phyloP scores from a whole-genome alignment of 2,797 vertebrate genomes.

The Gastrophryne carolinensis region DNA sequence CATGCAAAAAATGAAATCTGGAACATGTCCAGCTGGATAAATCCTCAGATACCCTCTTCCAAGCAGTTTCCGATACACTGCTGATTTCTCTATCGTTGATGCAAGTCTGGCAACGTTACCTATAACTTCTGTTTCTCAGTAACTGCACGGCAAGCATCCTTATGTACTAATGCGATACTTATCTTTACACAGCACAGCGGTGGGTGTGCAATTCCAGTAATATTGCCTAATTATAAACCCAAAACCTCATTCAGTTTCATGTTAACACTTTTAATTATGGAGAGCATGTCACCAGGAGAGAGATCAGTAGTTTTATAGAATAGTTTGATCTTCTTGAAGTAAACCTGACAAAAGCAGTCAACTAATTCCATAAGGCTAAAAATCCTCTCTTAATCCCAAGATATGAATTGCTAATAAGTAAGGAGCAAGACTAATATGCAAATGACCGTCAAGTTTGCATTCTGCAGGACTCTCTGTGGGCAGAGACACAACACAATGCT shows the following conservation, averaged over 20 bases:
- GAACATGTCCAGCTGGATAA: slow-evolving; percentile 29
- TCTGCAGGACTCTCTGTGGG: no score
- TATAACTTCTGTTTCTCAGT: slow-evolving; percentile 36
- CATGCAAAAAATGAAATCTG: slow-evolving; percentile 16
- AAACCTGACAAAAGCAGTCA: no score
- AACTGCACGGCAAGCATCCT: background rate
- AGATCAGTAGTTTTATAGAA: no score
- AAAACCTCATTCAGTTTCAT: background rate
- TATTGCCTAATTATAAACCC: background rate
- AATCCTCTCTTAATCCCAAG: no score
- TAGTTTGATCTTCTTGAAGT: no score
- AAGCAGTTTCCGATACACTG: slow-evolving; percentile 32
- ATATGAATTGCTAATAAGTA: no score
- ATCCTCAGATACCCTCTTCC: slow-evolving; percentile 19
- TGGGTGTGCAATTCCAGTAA: background rate
- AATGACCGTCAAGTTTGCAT: no score
- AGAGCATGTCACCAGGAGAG: no score
- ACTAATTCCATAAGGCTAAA: no score
- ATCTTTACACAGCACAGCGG: background rate
- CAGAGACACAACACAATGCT: no score
- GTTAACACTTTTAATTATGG: no score
- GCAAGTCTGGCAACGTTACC: slow-evolving; percentile 18
- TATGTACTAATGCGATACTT: slow-evolving; percentile 12
- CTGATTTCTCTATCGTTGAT: slow-evolving; percentile 31
- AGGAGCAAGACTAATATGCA: no score